Evolutionary conservation across 1,140 invertebrate genomes (phyloP).

Genomic region (Marisa cornuarietis): DNA sequence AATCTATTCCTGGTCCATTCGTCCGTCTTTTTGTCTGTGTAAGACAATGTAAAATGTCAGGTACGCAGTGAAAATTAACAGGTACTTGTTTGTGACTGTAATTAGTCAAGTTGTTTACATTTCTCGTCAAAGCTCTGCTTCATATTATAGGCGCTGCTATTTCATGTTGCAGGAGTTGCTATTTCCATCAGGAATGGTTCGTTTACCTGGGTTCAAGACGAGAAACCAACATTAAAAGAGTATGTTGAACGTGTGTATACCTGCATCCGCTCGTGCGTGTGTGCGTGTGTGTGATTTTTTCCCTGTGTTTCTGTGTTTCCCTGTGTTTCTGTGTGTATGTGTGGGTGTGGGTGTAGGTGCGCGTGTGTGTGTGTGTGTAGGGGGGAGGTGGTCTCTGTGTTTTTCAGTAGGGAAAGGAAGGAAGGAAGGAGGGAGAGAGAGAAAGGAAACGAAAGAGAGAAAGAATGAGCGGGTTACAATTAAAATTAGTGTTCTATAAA

Average conservation of each 20-base stretch:
- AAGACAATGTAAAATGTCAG: background rate
- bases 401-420: too few relatives aligned
- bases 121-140: background rate
- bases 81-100: background rate
- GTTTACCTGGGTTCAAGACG: slow-evolving; percentile 37
- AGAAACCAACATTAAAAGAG: slow-evolving; percentile 30
- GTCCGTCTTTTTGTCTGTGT: background rate
- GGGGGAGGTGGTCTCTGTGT: too few relatives aligned
- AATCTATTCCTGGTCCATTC: too few relatives aligned
- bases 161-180: slow-evolving; percentile 1
- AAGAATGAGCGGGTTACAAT: too few relatives aligned
- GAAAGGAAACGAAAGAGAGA: too few relatives aligned
- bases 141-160: background rate
- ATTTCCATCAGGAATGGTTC: slow-evolving; percentile 27
- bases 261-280: background rate
- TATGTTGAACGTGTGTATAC: slow-evolving; percentile 14
- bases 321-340: background rate
- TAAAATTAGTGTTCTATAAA: too few relatives aligned
- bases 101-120: background rate
- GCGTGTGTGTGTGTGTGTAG: background rate
- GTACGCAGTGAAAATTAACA: background rate
- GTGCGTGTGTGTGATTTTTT: background rate
- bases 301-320: background rate
- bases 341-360: background rate
- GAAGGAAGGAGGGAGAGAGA: background rate